Evolutionary conservation across 2,797 vertebrate genomes (phyloP).

Genomic region (Petrocephalus schoutedeni): DNA sequence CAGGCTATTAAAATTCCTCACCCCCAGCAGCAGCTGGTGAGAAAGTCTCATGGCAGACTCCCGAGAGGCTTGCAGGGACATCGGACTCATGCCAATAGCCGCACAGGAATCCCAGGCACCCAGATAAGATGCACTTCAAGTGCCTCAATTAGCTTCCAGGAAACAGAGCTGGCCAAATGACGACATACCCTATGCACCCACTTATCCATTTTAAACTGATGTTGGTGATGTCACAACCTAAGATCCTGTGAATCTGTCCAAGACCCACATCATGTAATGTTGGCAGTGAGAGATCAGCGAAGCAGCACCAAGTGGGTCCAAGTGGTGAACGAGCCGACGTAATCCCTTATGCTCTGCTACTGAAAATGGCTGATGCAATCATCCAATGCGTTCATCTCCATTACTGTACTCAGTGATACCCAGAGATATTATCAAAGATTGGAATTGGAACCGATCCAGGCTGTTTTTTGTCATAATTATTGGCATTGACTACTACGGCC

Average conservation of each 20-base stretch:
- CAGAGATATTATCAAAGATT: background rate
- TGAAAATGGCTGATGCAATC: background rate
- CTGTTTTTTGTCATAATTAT: background rate
- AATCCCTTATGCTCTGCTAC: background rate
- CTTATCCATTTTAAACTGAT: background rate
- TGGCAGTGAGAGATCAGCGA: background rate
- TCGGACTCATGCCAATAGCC: background rate
- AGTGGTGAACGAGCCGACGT: background rate
- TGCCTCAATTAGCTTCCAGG: background rate
- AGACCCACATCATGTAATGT: background rate
- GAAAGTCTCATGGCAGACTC: background rate
- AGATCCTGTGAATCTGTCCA: background rate
- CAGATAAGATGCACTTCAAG: constrained; percentile 1
- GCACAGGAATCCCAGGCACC: background rate
- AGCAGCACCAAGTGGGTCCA: background rate
- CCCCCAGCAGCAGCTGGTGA: background rate
- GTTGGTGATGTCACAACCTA: background rate
- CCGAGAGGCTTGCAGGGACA: background rate
- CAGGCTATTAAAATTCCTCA: background rate
- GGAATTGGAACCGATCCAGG: background rate
- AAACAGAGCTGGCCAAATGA: background rate
- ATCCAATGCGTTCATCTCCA: background rate
- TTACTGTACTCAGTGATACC: background rate
- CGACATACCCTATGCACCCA: background rate
- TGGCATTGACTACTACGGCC: background rate